phyloP scores from a whole-genome alignment of 1,140 invertebrate genomes.

The Helicoverpa zea region DNA sequence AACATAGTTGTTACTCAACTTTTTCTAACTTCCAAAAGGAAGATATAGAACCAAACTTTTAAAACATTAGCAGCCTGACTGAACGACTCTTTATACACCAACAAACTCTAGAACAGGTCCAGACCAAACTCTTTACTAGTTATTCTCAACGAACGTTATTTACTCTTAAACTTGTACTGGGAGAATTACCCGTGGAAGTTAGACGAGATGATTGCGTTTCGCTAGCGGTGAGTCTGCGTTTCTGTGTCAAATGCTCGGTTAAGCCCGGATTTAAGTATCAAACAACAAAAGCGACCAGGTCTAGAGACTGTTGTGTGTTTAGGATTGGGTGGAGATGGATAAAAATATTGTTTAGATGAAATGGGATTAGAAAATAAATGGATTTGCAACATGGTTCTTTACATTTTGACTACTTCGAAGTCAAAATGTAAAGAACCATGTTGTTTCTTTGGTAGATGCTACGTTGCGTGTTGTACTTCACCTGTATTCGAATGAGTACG shows the following conservation, averaged over 20 bases:
- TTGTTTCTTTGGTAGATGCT: no score
- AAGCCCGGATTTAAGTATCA: constrained; percentile 38
- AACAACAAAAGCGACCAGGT: constrained; percentile 22
- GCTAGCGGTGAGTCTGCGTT: not conserved
- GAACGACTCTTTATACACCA: not conserved
- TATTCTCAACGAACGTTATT: not conserved
- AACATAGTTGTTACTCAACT: not conserved
- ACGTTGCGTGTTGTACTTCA: no score
- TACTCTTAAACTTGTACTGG: constrained; percentile 8
- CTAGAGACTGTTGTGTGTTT: not conserved
- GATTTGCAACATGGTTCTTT: no score
- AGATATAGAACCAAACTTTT: not conserved
- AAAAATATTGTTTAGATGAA: not conserved
- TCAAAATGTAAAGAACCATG: no score
- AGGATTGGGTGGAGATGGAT: not conserved
- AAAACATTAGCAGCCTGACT: constrained; percentile 14
- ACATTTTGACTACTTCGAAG: no score
- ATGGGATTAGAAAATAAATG: not conserved
- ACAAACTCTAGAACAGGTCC: not conserved
- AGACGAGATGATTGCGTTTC: constrained; percentile 33
- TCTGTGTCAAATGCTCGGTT: constrained; percentile 36
- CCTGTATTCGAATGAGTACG: no score
- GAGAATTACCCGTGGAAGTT: constrained; percentile 33
- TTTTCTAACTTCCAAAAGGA: not conserved
- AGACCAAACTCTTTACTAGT: constrained; percentile 1